These are phyloP conservation scores for Drosophila azteca DNA, from an alignment of 1,140 invertebrate genomes.

Conservation along the genomic window DNA sequence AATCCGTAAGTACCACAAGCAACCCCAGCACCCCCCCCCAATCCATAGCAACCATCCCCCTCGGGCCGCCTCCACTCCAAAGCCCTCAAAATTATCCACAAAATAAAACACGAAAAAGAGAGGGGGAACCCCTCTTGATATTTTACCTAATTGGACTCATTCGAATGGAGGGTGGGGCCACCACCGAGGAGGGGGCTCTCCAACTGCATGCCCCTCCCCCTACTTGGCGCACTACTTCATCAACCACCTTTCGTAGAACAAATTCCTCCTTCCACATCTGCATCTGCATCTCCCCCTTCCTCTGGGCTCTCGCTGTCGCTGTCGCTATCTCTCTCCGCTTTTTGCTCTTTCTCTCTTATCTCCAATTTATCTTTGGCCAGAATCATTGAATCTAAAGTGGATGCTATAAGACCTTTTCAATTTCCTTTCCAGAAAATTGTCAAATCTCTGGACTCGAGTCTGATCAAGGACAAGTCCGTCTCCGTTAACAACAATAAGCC, in stretches of 20 bases:
- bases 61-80: conserved; percentile 9
- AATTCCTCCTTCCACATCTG: conserved; percentile 4
- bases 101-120: not conserved
- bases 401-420: not conserved
- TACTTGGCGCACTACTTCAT: conserved; percentile 39
- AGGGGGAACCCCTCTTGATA: conserved; percentile 51
- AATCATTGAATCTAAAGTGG: too few relatives aligned
- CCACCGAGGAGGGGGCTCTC: conserved; percentile 25
- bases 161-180: conserved; percentile 16
- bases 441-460: conserved; percentile 78
- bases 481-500: conserved; percentile 82
- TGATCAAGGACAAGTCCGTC: conserved; percentile 71
- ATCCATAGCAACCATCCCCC: conserved; percentile 1
- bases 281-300: conserved; percentile 33
- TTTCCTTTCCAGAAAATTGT: conserved; percentile 74
- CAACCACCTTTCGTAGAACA: conserved; percentile 18
- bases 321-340: conserved; percentile 15
- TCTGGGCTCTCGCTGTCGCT: conserved; percentile 12
- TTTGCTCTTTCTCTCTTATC: conserved; percentile 14
- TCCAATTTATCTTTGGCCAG: not conserved
- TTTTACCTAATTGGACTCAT: conserved; percentile 74
- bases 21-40: conserved; percentile 6
- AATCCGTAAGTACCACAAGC: conserved; percentile 82
- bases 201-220: not conserved
- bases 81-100: conserved; percentile 30